phyloP scores from a whole-genome alignment of 1,140 invertebrate species.

The Hyles euphorbiae region DNA sequence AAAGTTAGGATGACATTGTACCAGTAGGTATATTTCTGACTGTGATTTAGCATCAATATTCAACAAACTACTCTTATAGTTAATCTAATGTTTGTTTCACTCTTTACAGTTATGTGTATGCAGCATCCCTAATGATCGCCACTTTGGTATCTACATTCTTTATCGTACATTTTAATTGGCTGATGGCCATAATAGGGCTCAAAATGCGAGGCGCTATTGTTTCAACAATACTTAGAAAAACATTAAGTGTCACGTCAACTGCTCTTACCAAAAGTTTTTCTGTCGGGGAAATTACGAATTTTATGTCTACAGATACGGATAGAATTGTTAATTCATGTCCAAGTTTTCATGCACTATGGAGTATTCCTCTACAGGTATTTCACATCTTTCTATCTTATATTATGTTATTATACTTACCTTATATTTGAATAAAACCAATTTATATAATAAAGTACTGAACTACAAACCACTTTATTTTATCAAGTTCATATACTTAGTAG shows the following conservation, averaged over 20 bases:
- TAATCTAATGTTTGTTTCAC: too few relatives aligned
- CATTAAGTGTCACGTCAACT: conserved; percentile 78
- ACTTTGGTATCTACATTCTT: conserved; percentile 86
- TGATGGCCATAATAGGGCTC: conserved; percentile 88
- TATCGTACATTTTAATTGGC: conserved; percentile 93
- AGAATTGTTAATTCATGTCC: conserved; percentile 96
- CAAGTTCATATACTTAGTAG: background rate
- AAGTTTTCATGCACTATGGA: conserved; percentile 98
- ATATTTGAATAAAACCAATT: background rate
- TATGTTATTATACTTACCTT: too few relatives aligned
- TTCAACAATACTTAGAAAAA: conserved; percentile 91
- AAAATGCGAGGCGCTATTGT: conserved; percentile 92
- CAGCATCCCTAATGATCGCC: conserved; percentile 80
- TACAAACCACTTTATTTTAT: background rate
- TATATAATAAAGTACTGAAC: background rate
- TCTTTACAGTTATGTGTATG: conserved; percentile 83
- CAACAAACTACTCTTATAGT: too few relatives aligned
- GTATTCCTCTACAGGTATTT: conserved; percentile 91
- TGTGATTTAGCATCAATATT: too few relatives aligned
- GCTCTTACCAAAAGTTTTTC: conserved; percentile 79
- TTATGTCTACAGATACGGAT: conserved; percentile 97
- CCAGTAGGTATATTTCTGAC: too few relatives aligned
- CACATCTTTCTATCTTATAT: background rate
- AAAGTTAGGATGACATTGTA: too few relatives aligned
- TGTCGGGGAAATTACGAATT: conserved; percentile 94